These are phyloP conservation scores for Drosophila sechellia DNA, from an alignment of 1,140 invertebrate genomes.

Conservation along the genomic window DNA sequence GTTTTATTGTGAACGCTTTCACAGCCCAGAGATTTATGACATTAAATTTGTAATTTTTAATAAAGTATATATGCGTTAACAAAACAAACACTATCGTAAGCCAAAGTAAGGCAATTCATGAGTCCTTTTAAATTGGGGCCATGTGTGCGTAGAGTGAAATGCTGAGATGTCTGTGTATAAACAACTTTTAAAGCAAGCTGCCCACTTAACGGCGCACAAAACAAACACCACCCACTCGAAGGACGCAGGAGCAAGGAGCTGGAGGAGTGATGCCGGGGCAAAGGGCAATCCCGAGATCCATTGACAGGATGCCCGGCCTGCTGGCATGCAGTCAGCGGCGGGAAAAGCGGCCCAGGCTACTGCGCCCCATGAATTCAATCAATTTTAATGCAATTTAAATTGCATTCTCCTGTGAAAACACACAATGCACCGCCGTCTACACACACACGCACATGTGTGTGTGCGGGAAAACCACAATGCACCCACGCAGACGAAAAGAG, in stretches of 20 bases:
- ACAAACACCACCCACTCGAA: conserved; percentile 20
- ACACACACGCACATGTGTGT: conserved; percentile 17
- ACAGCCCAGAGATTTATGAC: no score
- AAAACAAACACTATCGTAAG: neutral
- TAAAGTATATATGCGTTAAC: neutral
- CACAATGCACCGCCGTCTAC: conserved; percentile 62
- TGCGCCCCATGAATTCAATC: conserved; percentile 76
- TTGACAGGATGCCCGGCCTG: conserved; percentile 40
- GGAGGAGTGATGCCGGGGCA: neutral
- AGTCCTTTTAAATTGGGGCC: conserved; percentile 8
- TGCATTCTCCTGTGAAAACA: conserved; percentile 82
- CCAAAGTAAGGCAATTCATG: neutral
- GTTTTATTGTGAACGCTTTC: no score
- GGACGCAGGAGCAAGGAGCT: neutral
- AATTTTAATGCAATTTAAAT: conserved; percentile 83
- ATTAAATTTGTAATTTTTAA: no score
- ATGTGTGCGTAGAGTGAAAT: conserved; percentile 11
- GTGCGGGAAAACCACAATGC: conserved; percentile 31
- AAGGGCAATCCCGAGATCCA: conserved; percentile 22
- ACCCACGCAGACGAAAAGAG: conserved; percentile 30
- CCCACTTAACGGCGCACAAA: conserved; percentile 60
- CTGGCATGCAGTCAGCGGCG: conserved; percentile 37
- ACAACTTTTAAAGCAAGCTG: conserved; percentile 48
- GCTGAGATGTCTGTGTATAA: conserved; percentile 35
- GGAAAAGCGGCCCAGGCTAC: conserved; percentile 42